Percentiles rank a stretch among this genome's conserved stretches.
These are phyloP conservation scores for Arremon aurantiirostris DNA, from an alignment of 2,797 vertebrate genomes.

Conservation along the genomic window DNA sequence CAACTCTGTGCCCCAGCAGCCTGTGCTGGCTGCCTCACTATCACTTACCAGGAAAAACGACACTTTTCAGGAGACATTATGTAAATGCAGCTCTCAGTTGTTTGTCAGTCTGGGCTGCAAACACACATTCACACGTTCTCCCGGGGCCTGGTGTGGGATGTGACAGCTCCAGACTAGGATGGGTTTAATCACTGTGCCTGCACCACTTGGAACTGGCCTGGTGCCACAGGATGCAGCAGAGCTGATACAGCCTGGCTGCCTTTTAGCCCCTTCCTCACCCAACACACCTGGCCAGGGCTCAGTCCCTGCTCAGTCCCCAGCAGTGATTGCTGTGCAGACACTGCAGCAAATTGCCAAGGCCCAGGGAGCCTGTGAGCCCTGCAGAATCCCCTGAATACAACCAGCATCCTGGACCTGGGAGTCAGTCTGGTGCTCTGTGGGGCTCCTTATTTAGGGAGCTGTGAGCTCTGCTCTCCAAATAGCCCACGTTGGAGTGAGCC, in stretches of 20 bases:
- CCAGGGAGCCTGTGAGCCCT: not conserved
- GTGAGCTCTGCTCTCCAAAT: not conserved
- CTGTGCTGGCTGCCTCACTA: not conserved
- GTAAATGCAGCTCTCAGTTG: constrained; percentile 1
- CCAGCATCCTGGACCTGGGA: not conserved
- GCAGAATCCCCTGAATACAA: not conserved
- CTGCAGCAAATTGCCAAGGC: not conserved
- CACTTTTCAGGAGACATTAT: not conserved
- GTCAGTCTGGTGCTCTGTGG: not conserved
- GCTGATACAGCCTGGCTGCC: not conserved
- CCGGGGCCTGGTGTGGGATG: not conserved
- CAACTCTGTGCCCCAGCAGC: not conserved
- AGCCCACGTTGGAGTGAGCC: not conserved
- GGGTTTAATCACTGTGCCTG: not conserved
- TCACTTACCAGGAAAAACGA: not conserved
- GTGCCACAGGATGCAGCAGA: not conserved
- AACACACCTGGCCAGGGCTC: not conserved
- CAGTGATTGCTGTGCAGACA: not conserved
- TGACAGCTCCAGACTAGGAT: not conserved
- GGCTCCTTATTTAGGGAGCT: not conserved
- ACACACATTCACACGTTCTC: not conserved
- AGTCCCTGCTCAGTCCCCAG: not conserved
- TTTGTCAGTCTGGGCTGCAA: not conserved
- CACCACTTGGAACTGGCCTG: not conserved
- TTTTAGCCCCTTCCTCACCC: not conserved